Conservation (phyloP, 2,797 vertebrate species). For the Chaenodraco wilsoni region DNA sequence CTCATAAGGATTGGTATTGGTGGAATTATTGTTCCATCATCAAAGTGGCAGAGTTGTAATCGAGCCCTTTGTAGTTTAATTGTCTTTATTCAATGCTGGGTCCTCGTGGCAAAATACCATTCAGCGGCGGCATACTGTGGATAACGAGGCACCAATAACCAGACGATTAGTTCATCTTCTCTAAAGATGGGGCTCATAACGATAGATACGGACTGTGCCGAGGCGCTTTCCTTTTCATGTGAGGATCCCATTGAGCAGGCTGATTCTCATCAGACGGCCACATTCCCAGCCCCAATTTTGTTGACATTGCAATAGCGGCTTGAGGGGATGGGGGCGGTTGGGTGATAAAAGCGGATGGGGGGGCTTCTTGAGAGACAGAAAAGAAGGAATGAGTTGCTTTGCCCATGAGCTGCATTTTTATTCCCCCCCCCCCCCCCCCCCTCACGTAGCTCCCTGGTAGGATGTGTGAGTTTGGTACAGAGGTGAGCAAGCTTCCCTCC, state of each 20-base stretch:
- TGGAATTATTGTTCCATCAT: constrained; percentile 73
- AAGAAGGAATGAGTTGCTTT: constrained; percentile 69
- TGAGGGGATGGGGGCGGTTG: constrained; percentile 45
- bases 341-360: constrained; percentile 57
- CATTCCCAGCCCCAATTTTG: constrained; percentile 66
- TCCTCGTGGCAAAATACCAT: constrained; percentile 62
- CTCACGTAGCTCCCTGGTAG: constrained; percentile 68
- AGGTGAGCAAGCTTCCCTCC: constrained; percentile 68
- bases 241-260: constrained; percentile 60
- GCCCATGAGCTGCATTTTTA: constrained; percentile 76
- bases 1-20: constrained; percentile 55
- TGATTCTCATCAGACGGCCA: constrained; percentile 68
- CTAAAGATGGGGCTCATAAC: constrained; percentile 52
- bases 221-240: constrained; percentile 51
- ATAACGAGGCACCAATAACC: constrained; percentile 67
- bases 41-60: constrained; percentile 75
- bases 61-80: constrained; percentile 76
- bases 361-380: constrained; percentile 69
- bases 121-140: constrained; percentile 50
- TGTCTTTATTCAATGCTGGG: constrained; percentile 71
- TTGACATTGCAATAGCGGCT: constrained; percentile 76
- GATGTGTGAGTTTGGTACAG: constrained; percentile 75
- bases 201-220: constrained; percentile 48
- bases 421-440: constrained; percentile 34
- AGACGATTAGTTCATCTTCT: constrained; percentile 61